Evolutionary conservation across 2,113 vertebrate species (phyloP).

Genomic region (Eolophus roseicapilla): DNA sequence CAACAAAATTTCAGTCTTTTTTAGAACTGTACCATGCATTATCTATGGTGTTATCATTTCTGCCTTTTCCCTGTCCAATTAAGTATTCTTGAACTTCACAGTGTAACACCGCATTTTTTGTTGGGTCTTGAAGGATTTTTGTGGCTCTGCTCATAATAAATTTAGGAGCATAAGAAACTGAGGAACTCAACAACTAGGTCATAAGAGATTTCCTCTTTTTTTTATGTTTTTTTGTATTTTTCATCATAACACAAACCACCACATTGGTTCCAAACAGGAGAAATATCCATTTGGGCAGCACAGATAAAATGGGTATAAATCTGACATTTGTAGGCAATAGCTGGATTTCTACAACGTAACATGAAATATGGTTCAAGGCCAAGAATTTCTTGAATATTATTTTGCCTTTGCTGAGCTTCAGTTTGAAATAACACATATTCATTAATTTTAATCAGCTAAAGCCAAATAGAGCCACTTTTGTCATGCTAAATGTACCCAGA

Average conservation of each 20-base stretch:
- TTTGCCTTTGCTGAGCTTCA: neutral
- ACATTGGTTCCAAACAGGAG: neutral
- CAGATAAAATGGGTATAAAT: neutral
- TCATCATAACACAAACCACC: neutral
- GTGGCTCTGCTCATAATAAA: neutral
- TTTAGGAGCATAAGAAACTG: neutral
- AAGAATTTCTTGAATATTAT: neutral
- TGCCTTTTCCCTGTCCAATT: slow-evolving; percentile 36
- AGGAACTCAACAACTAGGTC: neutral
- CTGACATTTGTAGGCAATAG: neutral
- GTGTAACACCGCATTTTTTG: neutral
- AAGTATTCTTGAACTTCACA: slow-evolving; percentile 26
- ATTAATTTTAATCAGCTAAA: neutral
- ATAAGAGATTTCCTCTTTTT: neutral
- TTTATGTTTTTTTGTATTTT: neutral
- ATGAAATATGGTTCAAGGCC: neutral
- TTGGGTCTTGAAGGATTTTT: slow-evolving; percentile 4
- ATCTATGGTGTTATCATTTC: neutral
- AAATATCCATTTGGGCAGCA: neutral
- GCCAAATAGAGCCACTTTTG: neutral
- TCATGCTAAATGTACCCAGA: neutral
- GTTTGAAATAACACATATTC: neutral
- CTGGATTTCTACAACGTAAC: neutral
- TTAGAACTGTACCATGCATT: neutral
- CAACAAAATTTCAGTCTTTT: neutral